Evolutionary conservation across 2,797 vertebrate genomes (phyloP).

Genomic region (Crocidura indochinensis): DNA sequence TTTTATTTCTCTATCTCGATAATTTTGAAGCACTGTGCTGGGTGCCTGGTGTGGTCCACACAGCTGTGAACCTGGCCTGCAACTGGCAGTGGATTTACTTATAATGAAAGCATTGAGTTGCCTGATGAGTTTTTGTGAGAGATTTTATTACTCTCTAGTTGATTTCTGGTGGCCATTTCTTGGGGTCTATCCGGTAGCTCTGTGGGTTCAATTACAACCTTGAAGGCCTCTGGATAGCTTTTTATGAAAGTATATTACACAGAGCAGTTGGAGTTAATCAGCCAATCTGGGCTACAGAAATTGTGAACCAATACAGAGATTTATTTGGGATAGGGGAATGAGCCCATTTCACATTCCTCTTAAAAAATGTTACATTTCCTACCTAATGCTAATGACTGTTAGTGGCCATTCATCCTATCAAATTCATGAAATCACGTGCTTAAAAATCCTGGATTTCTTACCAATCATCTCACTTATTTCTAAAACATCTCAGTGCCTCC

Average conservation of each 20-base stretch:
- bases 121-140: neutral
- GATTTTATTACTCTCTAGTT: fast-evolving
- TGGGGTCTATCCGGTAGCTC: too few relatives aligned
- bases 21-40: fast-evolving
- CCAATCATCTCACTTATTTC: fast-evolving
- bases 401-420: neutral
- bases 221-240: neutral
- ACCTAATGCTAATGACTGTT: too few relatives aligned
- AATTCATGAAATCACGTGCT: neutral
- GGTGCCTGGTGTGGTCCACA: too few relatives aligned
- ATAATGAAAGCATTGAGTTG: fast-evolving
- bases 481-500: neutral
- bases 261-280: neutral
- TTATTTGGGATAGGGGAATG: slow-evolving; percentile 41
- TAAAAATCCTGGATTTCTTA: neutral
- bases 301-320: neutral
- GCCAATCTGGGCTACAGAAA: neutral
- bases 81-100: neutral
- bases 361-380: neutral
- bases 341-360: slow-evolving; percentile 10
- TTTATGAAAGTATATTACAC: neutral
- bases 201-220: neutral
- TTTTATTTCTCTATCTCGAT: fast-evolving
- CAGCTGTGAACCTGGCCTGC: neutral
- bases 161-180: neutral